phyloP scores from a whole-genome alignment of 2,888 invertebrate genomes.

The Panopea generosa region DNA sequence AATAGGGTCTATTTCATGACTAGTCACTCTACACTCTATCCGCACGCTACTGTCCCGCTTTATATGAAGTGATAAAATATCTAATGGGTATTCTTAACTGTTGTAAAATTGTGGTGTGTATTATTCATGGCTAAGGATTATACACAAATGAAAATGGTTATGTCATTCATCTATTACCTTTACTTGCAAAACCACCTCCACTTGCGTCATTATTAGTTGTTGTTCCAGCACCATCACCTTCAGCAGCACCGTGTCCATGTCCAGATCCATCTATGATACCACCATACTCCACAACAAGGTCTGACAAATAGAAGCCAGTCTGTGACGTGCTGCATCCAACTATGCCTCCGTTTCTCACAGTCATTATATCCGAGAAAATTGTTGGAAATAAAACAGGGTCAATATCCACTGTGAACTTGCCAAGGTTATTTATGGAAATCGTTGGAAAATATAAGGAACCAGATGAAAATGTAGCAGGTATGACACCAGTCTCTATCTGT shows the following conservation, averaged over 20 bases:
- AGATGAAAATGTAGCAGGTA: constrained; percentile 37
- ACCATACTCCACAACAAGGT: constrained; percentile 64
- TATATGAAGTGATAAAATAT: too few species aligned
- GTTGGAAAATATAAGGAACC: constrained; percentile 58
- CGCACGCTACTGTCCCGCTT: too few species aligned
- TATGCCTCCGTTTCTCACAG: constrained; percentile 68
- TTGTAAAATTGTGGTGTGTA: too few species aligned
- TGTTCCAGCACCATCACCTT: constrained; percentile 66
- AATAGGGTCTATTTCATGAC: too few species aligned
- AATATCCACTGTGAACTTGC: constrained; percentile 61
- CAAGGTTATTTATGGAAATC: constrained; percentile 68
- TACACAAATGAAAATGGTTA: too few species aligned
- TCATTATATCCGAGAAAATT: constrained; percentile 49
- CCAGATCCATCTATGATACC: constrained; percentile 67
- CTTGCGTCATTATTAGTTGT: constrained; percentile 45
- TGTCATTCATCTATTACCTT: too few species aligned
- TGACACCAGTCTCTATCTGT: constrained; percentile 40
- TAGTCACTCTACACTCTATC: too few species aligned
- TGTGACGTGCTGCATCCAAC: constrained; percentile 43
- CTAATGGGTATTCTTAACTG: too few species aligned
- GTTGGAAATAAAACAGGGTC: constrained; percentile 54
- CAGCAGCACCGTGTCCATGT: constrained; percentile 53
- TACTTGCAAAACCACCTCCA: constrained; percentile 71
- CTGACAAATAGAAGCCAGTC: constrained; percentile 45
- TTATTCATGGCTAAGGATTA: too few species aligned